A percentile compares a stretch with the other conserved stretches of the same genome.
phyloP scores from a whole-genome alignment of 2,888 invertebrate genomes.

The Quadroppia sp. region DNA sequence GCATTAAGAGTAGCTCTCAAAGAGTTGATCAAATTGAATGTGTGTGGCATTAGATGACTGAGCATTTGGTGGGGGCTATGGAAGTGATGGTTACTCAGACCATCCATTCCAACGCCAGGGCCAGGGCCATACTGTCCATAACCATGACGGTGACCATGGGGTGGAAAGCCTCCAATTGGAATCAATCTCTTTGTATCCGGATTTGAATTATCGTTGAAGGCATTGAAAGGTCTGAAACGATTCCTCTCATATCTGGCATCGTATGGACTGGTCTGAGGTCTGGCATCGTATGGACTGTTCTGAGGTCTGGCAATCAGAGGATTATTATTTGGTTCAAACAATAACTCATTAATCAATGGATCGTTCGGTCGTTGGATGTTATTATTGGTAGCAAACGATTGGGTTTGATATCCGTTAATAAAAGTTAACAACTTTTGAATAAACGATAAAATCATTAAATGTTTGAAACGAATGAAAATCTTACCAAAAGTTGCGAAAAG shows the following conservation, averaged over 20 bases:
- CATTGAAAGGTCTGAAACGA: not conserved
- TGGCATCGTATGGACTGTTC: not conserved
- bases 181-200: not conserved
- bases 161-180: constrained; percentile 25
- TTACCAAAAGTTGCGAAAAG: not conserved
- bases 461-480: not conserved
- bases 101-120: not conserved
- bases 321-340: not conserved
- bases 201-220: not conserved
- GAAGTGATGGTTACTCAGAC: not conserved
- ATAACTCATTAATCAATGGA: constrained; percentile 1
- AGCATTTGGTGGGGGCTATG: not conserved
- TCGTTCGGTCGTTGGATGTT: constrained; percentile 10
- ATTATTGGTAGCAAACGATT: not conserved
- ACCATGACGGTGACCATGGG: not conserved
- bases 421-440: not conserved
- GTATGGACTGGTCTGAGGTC: not conserved
- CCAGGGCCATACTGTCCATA: not conserved
- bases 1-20: not conserved
- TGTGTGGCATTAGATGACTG: constrained; percentile 30
- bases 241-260: not conserved
- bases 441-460: not conserved
- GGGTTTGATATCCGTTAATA: not conserved
- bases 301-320: not conserved
- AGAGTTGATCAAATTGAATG: not conserved